Percentiles rank a stretch among this genome's conserved stretches.
These are phyloP conservation scores for Hirundo rustica DNA, from an alignment of 2,797 vertebrate species.

Conservation along the genomic window DNA sequence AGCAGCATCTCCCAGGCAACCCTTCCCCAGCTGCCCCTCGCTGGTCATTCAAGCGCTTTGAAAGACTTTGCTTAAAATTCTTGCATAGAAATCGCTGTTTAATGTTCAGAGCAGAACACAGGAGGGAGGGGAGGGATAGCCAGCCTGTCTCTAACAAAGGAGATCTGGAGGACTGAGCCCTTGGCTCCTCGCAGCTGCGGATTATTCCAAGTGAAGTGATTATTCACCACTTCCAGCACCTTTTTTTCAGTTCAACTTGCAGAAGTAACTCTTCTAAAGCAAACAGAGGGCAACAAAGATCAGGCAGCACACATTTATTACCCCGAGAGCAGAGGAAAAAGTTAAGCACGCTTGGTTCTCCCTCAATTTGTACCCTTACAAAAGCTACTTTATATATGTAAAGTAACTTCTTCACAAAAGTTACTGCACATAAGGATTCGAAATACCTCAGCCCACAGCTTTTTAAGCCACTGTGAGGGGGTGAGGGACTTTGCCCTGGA, in stretches of 20 bases:
- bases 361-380: not conserved
- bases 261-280: not conserved
- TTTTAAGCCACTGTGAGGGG: not conserved
- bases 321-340: not conserved
- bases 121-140: not conserved
- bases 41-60: not conserved
- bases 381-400: not conserved
- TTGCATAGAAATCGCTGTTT: slow-evolving; percentile 43
- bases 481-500: fast-evolving
- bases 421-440: not conserved
- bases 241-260: not conserved
- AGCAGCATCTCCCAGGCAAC: slow-evolving; percentile 45
- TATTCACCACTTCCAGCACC: slow-evolving; percentile 10
- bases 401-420: not conserved
- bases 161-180: not conserved
- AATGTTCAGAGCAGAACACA: not conserved
- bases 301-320: not conserved
- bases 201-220: not conserved
- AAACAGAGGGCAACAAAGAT: not conserved
- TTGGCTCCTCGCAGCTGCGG: not conserved
- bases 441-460: fast-evolving
- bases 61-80: slow-evolving; percentile 36
- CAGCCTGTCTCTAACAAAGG: not conserved
- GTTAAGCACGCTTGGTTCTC: fast-evolving
- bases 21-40: not conserved